These are phyloP conservation scores for Phaethornis superciliosus DNA, from an alignment of 2,113 vertebrate species.

Conservation along the genomic window DNA sequence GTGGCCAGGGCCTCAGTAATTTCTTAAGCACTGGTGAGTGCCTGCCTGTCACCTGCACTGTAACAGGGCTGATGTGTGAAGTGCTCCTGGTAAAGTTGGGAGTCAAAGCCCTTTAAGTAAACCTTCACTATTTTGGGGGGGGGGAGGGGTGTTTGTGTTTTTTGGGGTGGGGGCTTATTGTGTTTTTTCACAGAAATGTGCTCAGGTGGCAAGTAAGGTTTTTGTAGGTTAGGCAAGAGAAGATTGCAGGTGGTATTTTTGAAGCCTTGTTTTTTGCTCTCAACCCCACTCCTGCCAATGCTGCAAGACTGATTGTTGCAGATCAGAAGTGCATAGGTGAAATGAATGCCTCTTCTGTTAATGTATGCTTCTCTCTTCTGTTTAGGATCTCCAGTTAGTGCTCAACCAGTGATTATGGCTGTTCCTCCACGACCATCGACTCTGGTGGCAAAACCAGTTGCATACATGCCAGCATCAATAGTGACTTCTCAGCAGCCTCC, in stretches of 20 bases:
- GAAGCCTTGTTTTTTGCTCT: neutral
- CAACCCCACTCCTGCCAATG: neutral
- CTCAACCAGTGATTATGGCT: conserved; percentile 94
- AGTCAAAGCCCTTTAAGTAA: neutral
- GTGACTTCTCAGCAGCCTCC: conserved; percentile 82
- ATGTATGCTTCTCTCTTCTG: neutral
- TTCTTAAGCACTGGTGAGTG: neutral
- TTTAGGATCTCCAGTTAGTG: conserved; percentile 91
- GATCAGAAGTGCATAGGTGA: neutral
- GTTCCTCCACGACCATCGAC: conserved; percentile 85
- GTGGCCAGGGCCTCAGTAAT: neutral
- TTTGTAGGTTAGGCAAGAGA: neutral
- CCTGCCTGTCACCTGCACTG: neutral
- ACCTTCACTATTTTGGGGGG: too few relatives aligned
- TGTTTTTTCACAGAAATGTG: neutral
- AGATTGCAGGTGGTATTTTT: neutral
- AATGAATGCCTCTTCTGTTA: neutral
- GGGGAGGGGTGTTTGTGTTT: too few relatives aligned
- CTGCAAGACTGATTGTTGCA: neutral
- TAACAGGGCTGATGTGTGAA: neutral
- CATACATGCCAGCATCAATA: conserved; percentile 88
- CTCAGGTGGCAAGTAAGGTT: neutral
- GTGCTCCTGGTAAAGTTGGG: neutral
- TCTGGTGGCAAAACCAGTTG: conserved; percentile 85
- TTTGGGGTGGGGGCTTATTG: neutral